phyloP scores from a whole-genome alignment of 1,140 invertebrate species.

The Pachyrhynchus sulphureomaculatus region DNA sequence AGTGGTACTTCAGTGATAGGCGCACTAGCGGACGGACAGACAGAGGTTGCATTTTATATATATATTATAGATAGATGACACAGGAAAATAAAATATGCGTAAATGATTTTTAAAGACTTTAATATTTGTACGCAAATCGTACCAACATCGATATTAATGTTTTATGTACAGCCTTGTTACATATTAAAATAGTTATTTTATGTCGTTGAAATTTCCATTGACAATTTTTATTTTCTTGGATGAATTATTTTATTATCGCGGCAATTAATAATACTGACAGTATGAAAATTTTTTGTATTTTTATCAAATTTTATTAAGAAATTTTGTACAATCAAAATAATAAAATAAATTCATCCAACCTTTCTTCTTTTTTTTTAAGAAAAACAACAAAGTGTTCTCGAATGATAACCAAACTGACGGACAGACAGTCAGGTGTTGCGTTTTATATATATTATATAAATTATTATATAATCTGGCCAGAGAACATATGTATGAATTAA shows the following conservation, averaged over 20 bases:
- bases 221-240: slow-evolving; percentile 35
- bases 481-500: no score
- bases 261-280: slow-evolving; percentile 46
- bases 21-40: no score
- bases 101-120: slow-evolving; percentile 21
- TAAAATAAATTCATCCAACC: slow-evolving; percentile 3
- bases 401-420: no score
- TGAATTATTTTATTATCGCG: slow-evolving; percentile 3
- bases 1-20: no score
- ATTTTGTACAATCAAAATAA: slow-evolving; percentile 43
- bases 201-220: slow-evolving; percentile 48
- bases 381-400: slow-evolving; percentile 28
- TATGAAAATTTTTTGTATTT: slow-evolving; percentile 35
- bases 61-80: no score
- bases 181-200: slow-evolving; percentile 50
- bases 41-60: no score
- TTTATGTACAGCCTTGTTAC: slow-evolving; percentile 49
- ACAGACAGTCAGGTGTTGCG: no score
- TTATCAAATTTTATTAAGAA: slow-evolving; percentile 42
- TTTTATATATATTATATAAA: no score
- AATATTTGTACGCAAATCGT: slow-evolving; percentile 47
- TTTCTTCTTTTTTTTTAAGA: no score
- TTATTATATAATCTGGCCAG: no score
- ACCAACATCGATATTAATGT: slow-evolving; percentile 49
- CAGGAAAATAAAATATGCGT: neutral